Evolutionary conservation across 2,797 vertebrate species (phyloP).

Genomic region (Hafferia zeledoni): DNA sequence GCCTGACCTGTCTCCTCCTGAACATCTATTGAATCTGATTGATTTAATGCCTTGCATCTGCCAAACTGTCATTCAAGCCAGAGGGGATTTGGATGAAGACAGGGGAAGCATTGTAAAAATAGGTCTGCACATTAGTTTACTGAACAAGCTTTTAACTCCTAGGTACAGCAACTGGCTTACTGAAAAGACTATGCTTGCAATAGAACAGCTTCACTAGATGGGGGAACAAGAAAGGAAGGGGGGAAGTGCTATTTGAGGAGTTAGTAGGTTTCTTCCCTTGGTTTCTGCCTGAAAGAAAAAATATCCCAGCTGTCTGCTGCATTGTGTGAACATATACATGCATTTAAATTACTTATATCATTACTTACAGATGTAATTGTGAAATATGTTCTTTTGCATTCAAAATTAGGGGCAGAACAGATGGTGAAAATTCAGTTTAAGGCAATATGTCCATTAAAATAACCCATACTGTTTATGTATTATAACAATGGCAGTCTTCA

Average conservation of each 20-base stretch:
- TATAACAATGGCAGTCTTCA: constrained; percentile 70
- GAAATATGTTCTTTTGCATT: constrained; percentile 82
- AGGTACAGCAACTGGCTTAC: constrained; percentile 33
- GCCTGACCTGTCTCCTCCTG: constrained; percentile 54
- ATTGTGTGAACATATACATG: constrained; percentile 79
- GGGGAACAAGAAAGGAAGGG: neutral
- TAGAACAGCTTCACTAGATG: constrained; percentile 43
- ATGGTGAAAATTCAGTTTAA: constrained; percentile 79
- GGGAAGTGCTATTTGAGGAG: constrained; percentile 23
- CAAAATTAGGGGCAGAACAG: constrained; percentile 79
- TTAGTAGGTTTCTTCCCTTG: constrained; percentile 62
- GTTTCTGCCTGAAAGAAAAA: constrained; percentile 69
- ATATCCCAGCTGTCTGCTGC: constrained; percentile 77
- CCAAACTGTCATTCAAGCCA: constrained; percentile 77
- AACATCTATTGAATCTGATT: constrained; percentile 73
- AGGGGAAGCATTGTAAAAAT: constrained; percentile 67
- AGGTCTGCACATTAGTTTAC: constrained; percentile 62
- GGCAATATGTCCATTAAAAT: constrained; percentile 81
- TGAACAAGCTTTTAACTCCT: constrained; percentile 70
- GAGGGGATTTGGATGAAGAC: constrained; percentile 71
- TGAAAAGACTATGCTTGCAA: constrained; percentile 27
- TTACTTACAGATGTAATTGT: constrained; percentile 86
- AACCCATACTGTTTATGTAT: constrained; percentile 73
- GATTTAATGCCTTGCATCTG: constrained; percentile 72
- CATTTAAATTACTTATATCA: constrained; percentile 83